These are phyloP conservation scores for Eubucco bourcierii DNA, from an alignment of 2,113 vertebrate species.

Conservation along the genomic window DNA sequence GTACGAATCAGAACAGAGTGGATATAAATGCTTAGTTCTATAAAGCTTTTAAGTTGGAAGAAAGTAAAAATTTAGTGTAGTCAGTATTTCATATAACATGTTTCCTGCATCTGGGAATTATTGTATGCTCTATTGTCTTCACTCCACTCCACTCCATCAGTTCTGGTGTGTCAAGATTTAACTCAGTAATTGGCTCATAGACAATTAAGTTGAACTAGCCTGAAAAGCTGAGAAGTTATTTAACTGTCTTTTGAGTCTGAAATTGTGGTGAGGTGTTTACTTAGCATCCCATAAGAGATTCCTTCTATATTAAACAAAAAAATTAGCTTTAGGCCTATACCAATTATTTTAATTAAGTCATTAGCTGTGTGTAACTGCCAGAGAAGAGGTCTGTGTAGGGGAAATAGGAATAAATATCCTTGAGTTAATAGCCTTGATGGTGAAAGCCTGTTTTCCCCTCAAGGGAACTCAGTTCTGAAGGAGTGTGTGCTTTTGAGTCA, in stretches of 20 bases:
- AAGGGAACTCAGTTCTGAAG: not conserved
- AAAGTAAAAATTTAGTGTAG: not conserved
- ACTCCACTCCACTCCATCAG: not conserved
- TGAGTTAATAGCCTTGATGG: not conserved
- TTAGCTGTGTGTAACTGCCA: conserved; percentile 2
- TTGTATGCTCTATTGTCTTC: not conserved
- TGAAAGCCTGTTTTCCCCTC: not conserved
- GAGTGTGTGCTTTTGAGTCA: not conserved
- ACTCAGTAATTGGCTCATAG: not conserved
- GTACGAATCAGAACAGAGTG: not conserved
- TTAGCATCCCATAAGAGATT: conserved; percentile 31
- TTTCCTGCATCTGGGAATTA: not conserved
- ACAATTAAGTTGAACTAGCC: not conserved
- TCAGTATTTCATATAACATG: accelerated
- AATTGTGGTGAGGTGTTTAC: conserved; percentile 40
- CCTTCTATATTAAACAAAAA: conserved; percentile 13
- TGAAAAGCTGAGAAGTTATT: conserved; percentile 33
- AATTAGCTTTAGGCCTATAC: conserved; percentile 31
- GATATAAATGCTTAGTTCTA: not conserved
- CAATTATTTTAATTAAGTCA: conserved; percentile 57
- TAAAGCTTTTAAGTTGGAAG: not conserved
- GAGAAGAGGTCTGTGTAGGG: conserved; percentile 11
- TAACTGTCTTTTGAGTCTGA: conserved; percentile 26
- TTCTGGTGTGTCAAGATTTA: not conserved
- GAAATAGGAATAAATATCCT: not conserved